Evolutionary conservation across 2,113 vertebrate genomes (phyloP).

Genomic region (Seriola rivoliana): DNA sequence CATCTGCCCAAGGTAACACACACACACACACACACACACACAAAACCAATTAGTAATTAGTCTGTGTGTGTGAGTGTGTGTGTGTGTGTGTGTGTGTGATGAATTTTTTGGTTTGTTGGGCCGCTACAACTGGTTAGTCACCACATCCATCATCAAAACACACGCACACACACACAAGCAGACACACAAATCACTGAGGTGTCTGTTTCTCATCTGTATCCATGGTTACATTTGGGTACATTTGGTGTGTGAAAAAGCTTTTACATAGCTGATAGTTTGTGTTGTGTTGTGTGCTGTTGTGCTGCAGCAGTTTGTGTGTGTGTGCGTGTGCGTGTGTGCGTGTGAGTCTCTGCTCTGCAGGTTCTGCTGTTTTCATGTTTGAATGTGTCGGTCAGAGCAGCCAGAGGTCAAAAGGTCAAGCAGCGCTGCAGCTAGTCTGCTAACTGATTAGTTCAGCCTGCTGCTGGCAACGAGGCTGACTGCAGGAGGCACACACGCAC

Average conservation of each 20-base stretch:
- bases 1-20: conserved; percentile 37
- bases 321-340: neutral
- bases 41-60: conserved; percentile 24
- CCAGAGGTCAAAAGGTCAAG: conserved; percentile 54
- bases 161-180: conserved; percentile 9
- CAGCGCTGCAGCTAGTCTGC: conserved; percentile 42
- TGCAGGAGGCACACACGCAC: conserved; percentile 38
- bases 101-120: conserved; percentile 3
- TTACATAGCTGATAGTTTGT: neutral
- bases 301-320: neutral
- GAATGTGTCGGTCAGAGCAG: conserved; percentile 27
- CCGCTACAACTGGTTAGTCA: conserved; percentile 22
- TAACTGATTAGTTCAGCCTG: conserved; percentile 68
- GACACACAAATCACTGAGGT: neutral
- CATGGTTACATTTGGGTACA: conserved; percentile 14
- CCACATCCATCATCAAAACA: conserved; percentile 30
- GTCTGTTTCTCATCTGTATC: neutral
- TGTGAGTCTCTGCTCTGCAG: neutral
- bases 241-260: neutral
- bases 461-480: conserved; percentile 52
- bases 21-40: neutral
- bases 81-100: neutral
- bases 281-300: neutral
- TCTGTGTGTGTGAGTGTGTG: neutral
- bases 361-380: conserved; percentile 21